phyloP scores from a whole-genome alignment of 2,888 invertebrate genomes.

The Sarcophaga variegata region DNA sequence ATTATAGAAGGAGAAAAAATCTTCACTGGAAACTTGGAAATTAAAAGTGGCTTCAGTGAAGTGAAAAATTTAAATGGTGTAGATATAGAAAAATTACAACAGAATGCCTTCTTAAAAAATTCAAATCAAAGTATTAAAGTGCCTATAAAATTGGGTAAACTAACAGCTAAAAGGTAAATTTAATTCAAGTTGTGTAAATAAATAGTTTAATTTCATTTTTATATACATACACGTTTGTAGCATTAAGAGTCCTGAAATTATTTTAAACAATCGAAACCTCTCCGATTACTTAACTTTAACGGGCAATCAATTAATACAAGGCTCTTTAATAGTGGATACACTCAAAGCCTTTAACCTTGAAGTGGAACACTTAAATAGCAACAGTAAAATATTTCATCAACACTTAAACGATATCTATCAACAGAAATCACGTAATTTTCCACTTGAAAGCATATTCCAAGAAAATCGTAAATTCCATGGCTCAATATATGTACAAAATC shows the following conservation, averaged over 20 bases:
- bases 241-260: constrained; percentile 43
- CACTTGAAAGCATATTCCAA: constrained; percentile 68
- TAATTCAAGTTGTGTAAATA: background rate
- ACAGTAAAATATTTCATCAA: constrained; percentile 73
- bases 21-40: constrained; percentile 80
- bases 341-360: constrained; percentile 69
- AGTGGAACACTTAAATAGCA: constrained; percentile 73
- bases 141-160: constrained; percentile 79
- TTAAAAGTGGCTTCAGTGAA: constrained; percentile 81
- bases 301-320: constrained; percentile 73
- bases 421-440: constrained; percentile 67
- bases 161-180: constrained; percentile 75
- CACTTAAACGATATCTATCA: constrained; percentile 71
- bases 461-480: constrained; percentile 74
- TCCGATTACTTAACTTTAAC: constrained; percentile 71
- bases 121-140: constrained; percentile 82
- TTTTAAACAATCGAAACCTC: constrained; percentile 52
- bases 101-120: constrained; percentile 79
- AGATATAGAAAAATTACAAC: constrained; percentile 81
- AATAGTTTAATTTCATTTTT: background rate
- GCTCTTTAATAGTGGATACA: constrained; percentile 71
- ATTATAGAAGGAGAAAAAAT: constrained; percentile 83
- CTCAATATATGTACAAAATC: constrained; percentile 78
- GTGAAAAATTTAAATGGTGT: constrained; percentile 82
- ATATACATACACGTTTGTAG: constrained; percentile 34